Evolutionary conservation across 2,113 vertebrate species (phyloP).

Genomic region (Epinephelus fuscoguttatus): DNA sequence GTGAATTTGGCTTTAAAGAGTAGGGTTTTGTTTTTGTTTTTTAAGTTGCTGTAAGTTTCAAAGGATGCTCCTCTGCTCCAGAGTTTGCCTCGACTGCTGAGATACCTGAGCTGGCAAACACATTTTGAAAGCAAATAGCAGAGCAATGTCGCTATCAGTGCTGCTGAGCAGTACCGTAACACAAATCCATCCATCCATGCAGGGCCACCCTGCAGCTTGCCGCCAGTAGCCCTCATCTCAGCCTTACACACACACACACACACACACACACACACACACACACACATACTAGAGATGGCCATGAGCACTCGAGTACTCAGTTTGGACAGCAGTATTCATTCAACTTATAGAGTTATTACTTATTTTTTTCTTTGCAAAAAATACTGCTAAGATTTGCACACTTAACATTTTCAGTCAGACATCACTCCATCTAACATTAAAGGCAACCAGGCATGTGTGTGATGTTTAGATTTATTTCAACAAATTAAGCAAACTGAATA

Average conservation of each 20-base stretch:
- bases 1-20: constrained; percentile 46
- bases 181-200: constrained; percentile 60
- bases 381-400: too few species aligned
- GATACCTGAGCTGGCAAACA: constrained; percentile 48
- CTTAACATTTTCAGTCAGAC: too few species aligned
- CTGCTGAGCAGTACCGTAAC: constrained; percentile 53
- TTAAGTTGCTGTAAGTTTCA: constrained; percentile 26
- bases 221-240: constrained; percentile 23
- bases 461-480: too few species aligned
- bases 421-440: too few species aligned
- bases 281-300: too few species aligned
- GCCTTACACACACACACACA: constrained; percentile 4
- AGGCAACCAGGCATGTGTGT: too few species aligned
- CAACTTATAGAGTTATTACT: too few species aligned
- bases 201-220: constrained; percentile 56
- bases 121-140: constrained; percentile 62
- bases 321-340: too few species aligned
- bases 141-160: constrained; percentile 53
- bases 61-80: constrained; percentile 24
- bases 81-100: constrained; percentile 29
- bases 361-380: too few species aligned
- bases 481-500: too few species aligned
- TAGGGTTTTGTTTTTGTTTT: constrained; percentile 22
- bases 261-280: constrained; percentile 9
- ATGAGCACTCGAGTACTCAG: too few species aligned